These are phyloP conservation scores for Mormyrus iriodes DNA, from an alignment of 2,113 vertebrate species.

Conservation along the genomic window DNA sequence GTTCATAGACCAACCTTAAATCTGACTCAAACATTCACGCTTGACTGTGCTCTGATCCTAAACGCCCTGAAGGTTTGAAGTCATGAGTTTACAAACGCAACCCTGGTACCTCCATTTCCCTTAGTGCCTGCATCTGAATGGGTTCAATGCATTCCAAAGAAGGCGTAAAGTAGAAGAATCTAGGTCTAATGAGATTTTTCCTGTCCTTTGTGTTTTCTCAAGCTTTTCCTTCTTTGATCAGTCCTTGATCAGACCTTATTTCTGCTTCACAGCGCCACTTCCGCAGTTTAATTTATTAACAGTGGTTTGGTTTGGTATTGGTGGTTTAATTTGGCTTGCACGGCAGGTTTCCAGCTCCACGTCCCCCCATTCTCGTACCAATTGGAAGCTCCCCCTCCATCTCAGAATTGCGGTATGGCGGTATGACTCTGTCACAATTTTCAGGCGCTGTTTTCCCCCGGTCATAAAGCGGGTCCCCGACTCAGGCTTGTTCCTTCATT, in stretches of 20 bases:
- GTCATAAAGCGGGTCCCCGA: background rate
- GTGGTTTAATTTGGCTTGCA: background rate
- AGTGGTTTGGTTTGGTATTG: background rate
- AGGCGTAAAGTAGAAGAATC: background rate
- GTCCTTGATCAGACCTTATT: background rate
- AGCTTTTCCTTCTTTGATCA: conserved; percentile 9
- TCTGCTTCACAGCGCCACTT: background rate
- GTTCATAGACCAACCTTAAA: background rate
- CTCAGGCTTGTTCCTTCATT: background rate
- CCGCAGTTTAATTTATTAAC: background rate
- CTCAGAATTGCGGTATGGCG: background rate
- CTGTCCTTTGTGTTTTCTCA: background rate
- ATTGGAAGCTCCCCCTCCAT: background rate
- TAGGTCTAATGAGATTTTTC: background rate
- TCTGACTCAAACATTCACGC: background rate
- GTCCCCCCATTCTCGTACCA: background rate
- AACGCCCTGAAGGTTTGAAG: background rate
- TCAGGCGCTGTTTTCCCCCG: background rate
- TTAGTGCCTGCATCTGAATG: background rate
- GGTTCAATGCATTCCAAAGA: background rate
- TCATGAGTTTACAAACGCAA: background rate
- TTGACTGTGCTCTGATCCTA: background rate
- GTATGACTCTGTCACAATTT: background rate
- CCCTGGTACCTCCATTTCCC: background rate
- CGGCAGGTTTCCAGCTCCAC: background rate